Conservation (phyloP, 2,888 invertebrate genomes). For the Tipula lateralis region DNA sequence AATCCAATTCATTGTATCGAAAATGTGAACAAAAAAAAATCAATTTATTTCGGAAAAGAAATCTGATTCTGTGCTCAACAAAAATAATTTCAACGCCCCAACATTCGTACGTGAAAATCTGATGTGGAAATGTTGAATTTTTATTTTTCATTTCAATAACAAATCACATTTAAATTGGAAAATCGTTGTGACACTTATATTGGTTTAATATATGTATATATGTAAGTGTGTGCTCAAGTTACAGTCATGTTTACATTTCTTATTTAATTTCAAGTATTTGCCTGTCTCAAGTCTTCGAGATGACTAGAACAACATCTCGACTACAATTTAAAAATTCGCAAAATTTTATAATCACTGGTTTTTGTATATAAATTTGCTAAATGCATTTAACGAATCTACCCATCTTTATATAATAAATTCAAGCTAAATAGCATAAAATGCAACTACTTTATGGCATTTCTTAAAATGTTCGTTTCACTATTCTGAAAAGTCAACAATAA, state of each 20-base stretch:
- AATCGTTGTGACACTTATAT: background rate
- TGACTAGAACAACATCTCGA: background rate
- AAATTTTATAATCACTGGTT: background rate
- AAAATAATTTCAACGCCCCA: background rate
- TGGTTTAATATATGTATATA: background rate
- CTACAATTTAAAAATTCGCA: too few relatives aligned
- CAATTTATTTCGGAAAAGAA: background rate
- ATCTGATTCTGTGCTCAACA: background rate
- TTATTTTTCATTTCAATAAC: background rate
- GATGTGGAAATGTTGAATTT: too few relatives aligned
- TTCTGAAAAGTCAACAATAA: background rate
- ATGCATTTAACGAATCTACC: background rate
- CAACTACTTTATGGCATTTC: background rate
- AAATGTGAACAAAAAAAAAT: background rate
- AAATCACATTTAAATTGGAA: conserved; percentile 24
- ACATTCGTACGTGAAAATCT: background rate
- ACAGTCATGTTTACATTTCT: background rate
- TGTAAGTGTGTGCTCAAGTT: too few relatives aligned
- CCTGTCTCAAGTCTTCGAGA: background rate
- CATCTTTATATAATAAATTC: background rate
- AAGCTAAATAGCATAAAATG: background rate
- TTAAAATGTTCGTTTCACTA: background rate
- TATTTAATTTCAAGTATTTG: background rate
- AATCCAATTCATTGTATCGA: background rate
- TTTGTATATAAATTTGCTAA: background rate